phyloP scores from a whole-genome alignment of 2,888 invertebrate genomes.

The Marasmarcha lunaedactyla region DNA sequence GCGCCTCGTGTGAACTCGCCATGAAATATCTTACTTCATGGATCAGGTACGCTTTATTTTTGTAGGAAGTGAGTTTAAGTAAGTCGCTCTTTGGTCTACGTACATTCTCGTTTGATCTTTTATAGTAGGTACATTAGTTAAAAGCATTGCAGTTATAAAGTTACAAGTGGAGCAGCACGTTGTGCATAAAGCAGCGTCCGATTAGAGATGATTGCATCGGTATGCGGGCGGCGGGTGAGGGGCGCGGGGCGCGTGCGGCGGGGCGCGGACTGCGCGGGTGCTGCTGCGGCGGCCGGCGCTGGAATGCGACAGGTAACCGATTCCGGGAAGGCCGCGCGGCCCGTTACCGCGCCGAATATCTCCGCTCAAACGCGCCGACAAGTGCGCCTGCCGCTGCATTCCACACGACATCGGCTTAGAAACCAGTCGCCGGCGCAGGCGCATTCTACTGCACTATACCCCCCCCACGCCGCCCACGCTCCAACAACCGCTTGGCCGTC shows the following conservation, averaged over 20 bases:
- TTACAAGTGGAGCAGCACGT: conserved; percentile 3
- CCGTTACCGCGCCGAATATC: conserved; percentile 70
- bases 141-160: too few species aligned
- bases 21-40: too few species aligned
- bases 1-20: too few species aligned
- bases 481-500: background rate
- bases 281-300: conserved; percentile 46
- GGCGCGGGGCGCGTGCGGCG: conserved; percentile 20
- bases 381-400: conserved; percentile 54
- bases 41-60: too few species aligned
- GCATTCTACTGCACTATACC: conserved; percentile 38
- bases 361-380: conserved; percentile 68
- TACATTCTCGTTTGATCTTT: too few species aligned
- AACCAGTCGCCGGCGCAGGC: conserved; percentile 53
- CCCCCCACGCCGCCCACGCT: background rate
- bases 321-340: conserved; percentile 55
- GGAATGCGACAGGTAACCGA: conserved; percentile 70
- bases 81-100: too few species aligned
- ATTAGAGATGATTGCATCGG: conserved; percentile 37
- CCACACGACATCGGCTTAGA: conserved; percentile 64
- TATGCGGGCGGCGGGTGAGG: conserved; percentile 25
- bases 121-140: too few species aligned
- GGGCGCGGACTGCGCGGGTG: conserved; percentile 21
- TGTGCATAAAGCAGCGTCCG: conserved; percentile 18
- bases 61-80: too few species aligned